Conservation (phyloP, 2,888 invertebrate genomes). For the Lysandra coridon region DNA sequence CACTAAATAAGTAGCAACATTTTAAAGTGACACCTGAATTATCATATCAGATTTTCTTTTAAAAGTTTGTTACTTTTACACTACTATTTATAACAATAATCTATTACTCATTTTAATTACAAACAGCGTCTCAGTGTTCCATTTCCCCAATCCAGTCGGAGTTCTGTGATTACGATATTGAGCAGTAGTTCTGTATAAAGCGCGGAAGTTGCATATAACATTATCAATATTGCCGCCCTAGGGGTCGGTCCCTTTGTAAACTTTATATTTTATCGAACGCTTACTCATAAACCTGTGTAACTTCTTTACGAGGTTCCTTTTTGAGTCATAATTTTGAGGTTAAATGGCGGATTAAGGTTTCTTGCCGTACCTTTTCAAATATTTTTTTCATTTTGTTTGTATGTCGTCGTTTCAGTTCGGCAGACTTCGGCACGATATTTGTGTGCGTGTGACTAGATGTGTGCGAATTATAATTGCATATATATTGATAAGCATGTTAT, state of each 20-base stretch:
- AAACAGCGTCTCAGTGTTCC: background rate
- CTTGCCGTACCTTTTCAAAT: background rate
- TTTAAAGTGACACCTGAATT: too few relatives aligned
- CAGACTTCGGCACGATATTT: too few relatives aligned
- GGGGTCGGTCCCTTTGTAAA: slow-evolving; percentile 20
- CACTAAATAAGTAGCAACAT: too few relatives aligned
- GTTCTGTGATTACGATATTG: slow-evolving; percentile 16
- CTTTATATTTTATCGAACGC: slow-evolving; percentile 17
- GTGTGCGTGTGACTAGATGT: too few relatives aligned
- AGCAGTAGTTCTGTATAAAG: background rate
- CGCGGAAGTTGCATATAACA: background rate
- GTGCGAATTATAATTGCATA: too few relatives aligned
- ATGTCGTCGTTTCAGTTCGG: too few relatives aligned
- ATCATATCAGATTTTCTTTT: too few relatives aligned
- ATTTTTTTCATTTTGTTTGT: too few relatives aligned
- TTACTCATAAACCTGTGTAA: slow-evolving; percentile 18
- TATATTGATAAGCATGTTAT: too few relatives aligned
- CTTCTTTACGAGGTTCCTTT: background rate
- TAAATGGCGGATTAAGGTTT: background rate
- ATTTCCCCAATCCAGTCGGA: background rate
- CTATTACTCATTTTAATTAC: background rate
- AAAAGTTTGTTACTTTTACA: too few relatives aligned
- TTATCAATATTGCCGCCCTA: slow-evolving; percentile 20
- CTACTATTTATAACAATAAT: too few relatives aligned
- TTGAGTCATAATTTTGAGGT: background rate